A percentile compares a stretch with the other conserved stretches of the same genome.
These are phyloP conservation scores for Kradibia gibbosae DNA, from an alignment of 1,140 invertebrate genomes.

Conservation along the genomic window DNA sequence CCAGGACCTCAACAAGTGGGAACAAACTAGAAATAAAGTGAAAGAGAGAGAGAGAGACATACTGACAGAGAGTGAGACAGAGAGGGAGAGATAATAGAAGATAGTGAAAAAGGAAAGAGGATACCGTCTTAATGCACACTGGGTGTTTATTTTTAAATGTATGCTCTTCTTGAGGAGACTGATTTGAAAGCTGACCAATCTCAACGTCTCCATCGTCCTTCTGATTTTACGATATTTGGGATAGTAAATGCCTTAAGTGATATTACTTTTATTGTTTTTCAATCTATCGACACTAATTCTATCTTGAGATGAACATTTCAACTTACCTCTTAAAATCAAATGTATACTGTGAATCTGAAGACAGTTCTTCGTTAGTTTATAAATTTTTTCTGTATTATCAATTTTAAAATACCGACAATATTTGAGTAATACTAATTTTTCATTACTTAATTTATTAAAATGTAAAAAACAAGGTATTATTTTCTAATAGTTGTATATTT, in stretches of 20 bases:
- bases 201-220: neutral
- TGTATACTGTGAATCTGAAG: too few species aligned
- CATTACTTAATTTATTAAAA: too few species aligned
- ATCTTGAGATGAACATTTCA: neutral
- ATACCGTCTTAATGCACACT: constrained; percentile 4
- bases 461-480: too few species aligned
- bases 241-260: too few species aligned
- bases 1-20: constrained; percentile 33
- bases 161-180: neutral
- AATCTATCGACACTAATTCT: neutral
- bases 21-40: constrained; percentile 54
- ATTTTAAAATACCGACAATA: too few species aligned
- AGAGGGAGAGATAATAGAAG: constrained; percentile 46
- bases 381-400: too few species aligned
- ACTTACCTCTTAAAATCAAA: too few species aligned
- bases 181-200: neutral
- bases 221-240: neutral
- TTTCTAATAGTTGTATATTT: too few species aligned
- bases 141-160: constrained; percentile 13
- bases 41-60: constrained; percentile 29
- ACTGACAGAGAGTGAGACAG: constrained; percentile 9
- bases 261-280: neutral
- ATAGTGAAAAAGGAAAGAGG: constrained; percentile 51
- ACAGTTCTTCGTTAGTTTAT: too few species aligned
- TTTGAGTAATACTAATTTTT: too few species aligned